Percentiles rank a stretch among this genome's conserved stretches.
phyloP scores from a whole-genome alignment of 2,113 vertebrate genomes.

The Mobula birostris region DNA sequence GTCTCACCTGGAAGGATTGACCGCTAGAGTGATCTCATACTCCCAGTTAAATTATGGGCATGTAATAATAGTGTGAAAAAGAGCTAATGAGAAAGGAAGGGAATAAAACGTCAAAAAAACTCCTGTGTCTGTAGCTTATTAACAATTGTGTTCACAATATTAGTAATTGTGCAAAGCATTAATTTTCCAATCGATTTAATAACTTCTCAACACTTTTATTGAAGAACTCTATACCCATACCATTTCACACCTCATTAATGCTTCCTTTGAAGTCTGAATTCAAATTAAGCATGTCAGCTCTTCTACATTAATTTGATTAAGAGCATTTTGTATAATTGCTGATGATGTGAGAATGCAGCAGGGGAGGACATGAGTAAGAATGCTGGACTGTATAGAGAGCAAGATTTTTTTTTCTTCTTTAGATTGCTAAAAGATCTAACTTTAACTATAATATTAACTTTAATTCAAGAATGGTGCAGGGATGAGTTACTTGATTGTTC shows the following conservation, averaged over 20 bases:
- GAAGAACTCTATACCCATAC: constrained; percentile 2
- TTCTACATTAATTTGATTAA: background rate
- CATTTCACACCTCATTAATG: constrained; percentile 17
- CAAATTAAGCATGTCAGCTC: constrained; percentile 10
- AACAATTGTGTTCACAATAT: background rate
- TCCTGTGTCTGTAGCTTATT: background rate
- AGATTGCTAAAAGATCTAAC: background rate
- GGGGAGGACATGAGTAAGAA: background rate
- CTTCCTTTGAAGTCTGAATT: constrained; percentile 15
- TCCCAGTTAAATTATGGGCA: background rate
- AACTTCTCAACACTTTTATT: background rate
- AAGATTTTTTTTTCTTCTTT: background rate
- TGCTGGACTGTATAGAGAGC: background rate
- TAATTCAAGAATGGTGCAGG: background rate
- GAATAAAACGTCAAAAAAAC: background rate
- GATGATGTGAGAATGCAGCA: background rate
- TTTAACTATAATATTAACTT: background rate
- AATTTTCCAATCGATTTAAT: background rate
- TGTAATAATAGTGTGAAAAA: background rate
- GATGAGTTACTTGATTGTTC: background rate
- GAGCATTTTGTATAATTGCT: background rate
- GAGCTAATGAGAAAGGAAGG: background rate
- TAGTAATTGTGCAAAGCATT: background rate
- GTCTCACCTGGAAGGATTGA: background rate
- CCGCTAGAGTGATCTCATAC: background rate